phyloP scores from a whole-genome alignment of 2,113 vertebrate species.

The Narcine bancroftii region DNA sequence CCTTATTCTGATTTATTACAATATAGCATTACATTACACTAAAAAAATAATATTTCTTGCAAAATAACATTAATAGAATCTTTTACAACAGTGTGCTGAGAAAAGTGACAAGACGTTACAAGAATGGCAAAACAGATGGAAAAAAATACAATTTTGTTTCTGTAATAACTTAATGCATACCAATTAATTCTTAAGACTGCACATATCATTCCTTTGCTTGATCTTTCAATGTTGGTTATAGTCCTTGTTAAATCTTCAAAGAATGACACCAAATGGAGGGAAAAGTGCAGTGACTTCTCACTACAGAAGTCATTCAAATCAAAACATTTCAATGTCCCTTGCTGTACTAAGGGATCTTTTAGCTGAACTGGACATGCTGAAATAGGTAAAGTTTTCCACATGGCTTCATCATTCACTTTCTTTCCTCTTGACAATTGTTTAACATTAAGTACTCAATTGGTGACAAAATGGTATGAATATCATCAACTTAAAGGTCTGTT shows the following conservation, averaged over 20 bases:
- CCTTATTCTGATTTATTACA: slow-evolving; percentile 18
- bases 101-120: slow-evolving; percentile 13
- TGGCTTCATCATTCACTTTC: not conserved
- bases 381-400: not conserved
- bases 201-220: not conserved
- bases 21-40: slow-evolving; percentile 32
- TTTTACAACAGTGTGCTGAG: slow-evolving; percentile 32
- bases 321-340: not conserved
- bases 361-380: not conserved
- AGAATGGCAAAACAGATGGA: slow-evolving; percentile 29
- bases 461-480: not conserved
- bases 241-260: not conserved
- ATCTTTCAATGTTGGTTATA: not conserved
- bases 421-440: not conserved
- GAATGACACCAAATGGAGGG: not conserved
- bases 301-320: not conserved
- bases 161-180: slow-evolving; percentile 20
- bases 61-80: slow-evolving; percentile 36
- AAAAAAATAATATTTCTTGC: slow-evolving; percentile 34
- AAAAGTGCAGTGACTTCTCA: slow-evolving; percentile 14
- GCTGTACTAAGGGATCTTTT: not conserved
- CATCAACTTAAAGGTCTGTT: not conserved
- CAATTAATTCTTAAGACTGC: not conserved
- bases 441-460: not conserved
- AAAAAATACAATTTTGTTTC: slow-evolving; percentile 27